Evolutionary conservation across 2,797 vertebrate genomes (phyloP).

Genomic region (Triplophysa bombifrons): DNA sequence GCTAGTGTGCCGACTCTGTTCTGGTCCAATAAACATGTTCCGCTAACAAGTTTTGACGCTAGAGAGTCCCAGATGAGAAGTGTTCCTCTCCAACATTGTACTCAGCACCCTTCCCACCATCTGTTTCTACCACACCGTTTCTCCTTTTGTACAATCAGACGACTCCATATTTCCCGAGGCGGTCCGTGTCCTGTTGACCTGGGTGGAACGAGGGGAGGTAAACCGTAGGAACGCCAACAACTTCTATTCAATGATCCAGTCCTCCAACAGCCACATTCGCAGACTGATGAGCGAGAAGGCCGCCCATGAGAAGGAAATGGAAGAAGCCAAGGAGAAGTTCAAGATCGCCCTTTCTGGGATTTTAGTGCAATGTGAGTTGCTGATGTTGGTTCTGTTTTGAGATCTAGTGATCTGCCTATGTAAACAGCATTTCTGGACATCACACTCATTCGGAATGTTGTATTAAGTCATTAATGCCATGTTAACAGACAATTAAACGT

Average conservation of each 20-base stretch:
- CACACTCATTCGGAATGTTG: neutral
- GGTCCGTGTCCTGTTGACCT: conserved; percentile 89
- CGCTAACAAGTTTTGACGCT: conserved; percentile 70
- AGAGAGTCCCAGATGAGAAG: conserved; percentile 69
- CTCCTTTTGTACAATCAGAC: conserved; percentile 68
- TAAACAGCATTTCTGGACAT: neutral
- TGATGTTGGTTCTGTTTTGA: conserved; percentile 3
- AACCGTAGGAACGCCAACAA: conserved; percentile 94
- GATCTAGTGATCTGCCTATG: neutral
- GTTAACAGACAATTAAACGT: neutral
- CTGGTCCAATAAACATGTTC: conserved; percentile 68
- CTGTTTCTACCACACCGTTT: conserved; percentile 36
- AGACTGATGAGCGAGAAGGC: conserved; percentile 88
- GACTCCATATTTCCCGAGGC: conserved; percentile 90
- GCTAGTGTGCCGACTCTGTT: conserved; percentile 43
- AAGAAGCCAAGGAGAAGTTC: conserved; percentile 95
- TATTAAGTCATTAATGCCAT: neutral
- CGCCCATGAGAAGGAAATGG: conserved; percentile 93
- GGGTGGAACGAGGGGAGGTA: conserved; percentile 94
- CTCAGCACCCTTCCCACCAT: conserved; percentile 40
- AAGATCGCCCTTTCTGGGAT: conserved; percentile 91
- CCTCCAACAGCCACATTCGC: conserved; percentile 91
- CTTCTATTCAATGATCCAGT: conserved; percentile 99
- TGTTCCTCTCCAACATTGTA: conserved; percentile 45
- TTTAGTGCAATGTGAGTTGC: conserved; percentile 91